Evolutionary conservation across 2,797 vertebrate genomes (phyloP).

Genomic region (Lepilemur septentrionalis): DNA sequence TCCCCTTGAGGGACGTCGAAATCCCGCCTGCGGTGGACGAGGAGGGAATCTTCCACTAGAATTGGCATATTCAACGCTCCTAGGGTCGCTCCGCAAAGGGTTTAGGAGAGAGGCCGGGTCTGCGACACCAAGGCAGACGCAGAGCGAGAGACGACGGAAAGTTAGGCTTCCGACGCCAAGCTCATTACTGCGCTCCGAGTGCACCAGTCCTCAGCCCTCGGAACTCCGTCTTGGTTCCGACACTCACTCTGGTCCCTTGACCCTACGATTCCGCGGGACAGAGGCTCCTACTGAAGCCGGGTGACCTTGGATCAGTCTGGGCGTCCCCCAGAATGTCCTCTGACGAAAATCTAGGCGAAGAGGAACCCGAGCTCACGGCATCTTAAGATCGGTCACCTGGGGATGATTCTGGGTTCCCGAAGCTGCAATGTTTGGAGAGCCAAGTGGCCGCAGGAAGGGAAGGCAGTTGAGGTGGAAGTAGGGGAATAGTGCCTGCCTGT

Average conservation of each 20-base stretch:
- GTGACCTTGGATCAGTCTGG: not conserved
- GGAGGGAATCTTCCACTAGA: not conserved
- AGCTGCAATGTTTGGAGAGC: not conserved
- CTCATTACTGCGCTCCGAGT: accelerated
- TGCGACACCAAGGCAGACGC: not conserved
- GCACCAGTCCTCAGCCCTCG: not conserved
- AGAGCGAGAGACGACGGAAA: not conserved
- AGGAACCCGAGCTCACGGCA: not conserved
- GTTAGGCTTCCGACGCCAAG: accelerated
- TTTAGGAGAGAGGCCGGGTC: not conserved
- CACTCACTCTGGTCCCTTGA: not conserved
- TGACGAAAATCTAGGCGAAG: accelerated
- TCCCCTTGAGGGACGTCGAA: not conserved
- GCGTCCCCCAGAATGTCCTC: not conserved
- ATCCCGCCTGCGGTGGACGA: accelerated
- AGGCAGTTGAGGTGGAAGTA: no score
- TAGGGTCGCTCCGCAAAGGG: accelerated
- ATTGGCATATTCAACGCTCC: no score
- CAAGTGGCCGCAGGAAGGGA: not conserved
- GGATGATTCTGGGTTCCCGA: not conserved
- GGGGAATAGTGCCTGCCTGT: not conserved
- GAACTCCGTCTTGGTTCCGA: accelerated
- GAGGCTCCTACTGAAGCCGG: not conserved
- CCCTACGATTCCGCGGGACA: not conserved
- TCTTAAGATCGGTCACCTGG: not conserved